These are phyloP conservation scores for Dynastes grantii DNA, from an alignment of 2,888 invertebrate genomes.

Conservation along the genomic window DNA sequence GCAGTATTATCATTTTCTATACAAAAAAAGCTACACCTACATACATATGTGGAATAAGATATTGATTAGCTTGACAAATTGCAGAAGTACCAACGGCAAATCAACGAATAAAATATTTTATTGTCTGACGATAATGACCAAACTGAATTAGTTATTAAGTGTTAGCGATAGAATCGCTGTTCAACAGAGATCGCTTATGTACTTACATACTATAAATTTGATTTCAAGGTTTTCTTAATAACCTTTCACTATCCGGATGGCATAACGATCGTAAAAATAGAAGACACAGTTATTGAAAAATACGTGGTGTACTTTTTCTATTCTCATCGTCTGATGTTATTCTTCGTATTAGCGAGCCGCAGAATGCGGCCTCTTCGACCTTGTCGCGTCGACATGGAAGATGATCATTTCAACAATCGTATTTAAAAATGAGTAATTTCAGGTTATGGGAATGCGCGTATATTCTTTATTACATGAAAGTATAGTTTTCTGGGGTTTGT, in stretches of 20 bases:
- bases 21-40: no score
- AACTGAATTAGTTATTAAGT: slow-evolving; percentile 8
- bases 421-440: slow-evolving; percentile 24
- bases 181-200: slow-evolving; percentile 1
- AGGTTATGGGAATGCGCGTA: slow-evolving; percentile 3
- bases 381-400: slow-evolving; percentile 11
- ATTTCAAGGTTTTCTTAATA: slow-evolving; percentile 32
- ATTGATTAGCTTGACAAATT: no score
- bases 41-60: no score
- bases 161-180: slow-evolving; percentile 4
- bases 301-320: slow-evolving; percentile 38
- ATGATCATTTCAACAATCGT: slow-evolving; percentile 13
- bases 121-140: not conserved
- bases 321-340: slow-evolving; percentile 27
- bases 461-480: not conserved
- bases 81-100: not conserved
- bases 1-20: no score
- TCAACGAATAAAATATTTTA: not conserved
- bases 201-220: slow-evolving; percentile 8
- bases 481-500: not conserved
- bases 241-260: slow-evolving; percentile 40
- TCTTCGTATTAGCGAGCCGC: slow-evolving; percentile 34
- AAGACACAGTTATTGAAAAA: slow-evolving; percentile 44
- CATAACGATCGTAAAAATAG: slow-evolving; percentile 38
- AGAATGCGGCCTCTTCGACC: slow-evolving; percentile 30